Evolutionary conservation across 2,113 vertebrate genomes (phyloP), one percentile per base, ranked within the genome.

Genomic region (Empidonax traillii): DNA sequence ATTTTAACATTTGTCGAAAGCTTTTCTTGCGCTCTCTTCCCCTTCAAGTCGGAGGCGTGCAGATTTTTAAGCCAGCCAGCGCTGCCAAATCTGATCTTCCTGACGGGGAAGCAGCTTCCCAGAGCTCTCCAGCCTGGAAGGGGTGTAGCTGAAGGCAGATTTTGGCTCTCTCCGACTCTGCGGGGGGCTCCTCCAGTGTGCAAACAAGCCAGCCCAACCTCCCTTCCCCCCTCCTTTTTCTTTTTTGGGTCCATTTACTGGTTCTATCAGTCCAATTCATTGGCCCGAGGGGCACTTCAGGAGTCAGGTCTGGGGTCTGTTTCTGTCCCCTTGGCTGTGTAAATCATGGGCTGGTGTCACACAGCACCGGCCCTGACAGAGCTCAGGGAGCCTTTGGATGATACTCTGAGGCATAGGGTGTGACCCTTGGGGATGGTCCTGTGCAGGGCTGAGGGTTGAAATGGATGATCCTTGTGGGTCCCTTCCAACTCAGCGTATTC

Each of bases 51-150:
- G 51, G 73, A 88, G 94, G 89, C 93, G 72, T 76, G 95, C 74
- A 8, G 91, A 37, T 86, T 95, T 80, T 52, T 13, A 49, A 90
- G 86, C 46, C 90, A 80, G 81, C 69, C 93, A 46, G 68, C 0
- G 56, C 87, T 85, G 88, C 83, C 85, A 85, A 49, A 80, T 96
- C 95, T 94, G 85, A 94, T 96, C 94, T 95, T 83, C 95, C 91
- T 95, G 92, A 85, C 10, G 20, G 92, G 53, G 95, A 65, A 96
- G 95, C 95, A 5, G 85, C 94, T 97, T 94, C 94, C 87, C 95
- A 91, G 94, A 87, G 81, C 95, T 87, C 89, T 75, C 85, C 94
- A 76, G 86, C 69, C 86, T 93, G 91, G 37, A 92, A 89, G 65
- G 85, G 95, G 75, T 63, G 91, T 30, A 91, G 91, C 87, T 79